A percentile compares a stretch with the other conserved stretches of the same genome.
phyloP scores from a whole-genome alignment of 2,797 vertebrate species.

The Mus spretus region DNA sequence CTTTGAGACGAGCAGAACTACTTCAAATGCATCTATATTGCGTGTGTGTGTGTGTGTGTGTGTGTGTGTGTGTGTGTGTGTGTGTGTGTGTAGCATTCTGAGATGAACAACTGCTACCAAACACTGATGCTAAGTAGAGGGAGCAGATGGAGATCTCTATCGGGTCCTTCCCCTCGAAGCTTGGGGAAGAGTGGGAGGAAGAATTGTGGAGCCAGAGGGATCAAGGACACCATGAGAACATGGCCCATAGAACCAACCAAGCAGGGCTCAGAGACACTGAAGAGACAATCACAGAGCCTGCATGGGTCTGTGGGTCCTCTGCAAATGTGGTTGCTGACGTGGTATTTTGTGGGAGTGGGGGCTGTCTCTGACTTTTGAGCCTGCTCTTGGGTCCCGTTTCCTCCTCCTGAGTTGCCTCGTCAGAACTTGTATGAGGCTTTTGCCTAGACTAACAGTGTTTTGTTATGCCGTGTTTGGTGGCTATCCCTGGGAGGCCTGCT shows the following conservation, averaged over 20 bases:
- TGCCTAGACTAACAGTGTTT: neutral
- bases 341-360: neutral
- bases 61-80: neutral
- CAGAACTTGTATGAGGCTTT: neutral
- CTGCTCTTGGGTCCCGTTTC: neutral
- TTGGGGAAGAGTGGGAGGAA: neutral
- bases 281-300: neutral
- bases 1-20: neutral
- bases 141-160: neutral
- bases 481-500: no score
- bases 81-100: neutral
- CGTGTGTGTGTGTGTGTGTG: neutral
- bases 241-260: fast-evolving
- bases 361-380: neutral
- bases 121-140: neutral
- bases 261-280: neutral
- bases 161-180: neutral
- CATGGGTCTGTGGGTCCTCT: neutral
- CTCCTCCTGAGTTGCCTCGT: no score
- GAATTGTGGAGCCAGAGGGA: neutral
- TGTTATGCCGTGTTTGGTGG: no score
- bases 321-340: neutral
- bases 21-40: neutral
- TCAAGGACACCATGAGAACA: neutral
- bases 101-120: conserved; percentile 17